Conservation (phyloP, 92 coral and sea anemone genomes). For the Hydrozoanthus gracilis region DNA sequence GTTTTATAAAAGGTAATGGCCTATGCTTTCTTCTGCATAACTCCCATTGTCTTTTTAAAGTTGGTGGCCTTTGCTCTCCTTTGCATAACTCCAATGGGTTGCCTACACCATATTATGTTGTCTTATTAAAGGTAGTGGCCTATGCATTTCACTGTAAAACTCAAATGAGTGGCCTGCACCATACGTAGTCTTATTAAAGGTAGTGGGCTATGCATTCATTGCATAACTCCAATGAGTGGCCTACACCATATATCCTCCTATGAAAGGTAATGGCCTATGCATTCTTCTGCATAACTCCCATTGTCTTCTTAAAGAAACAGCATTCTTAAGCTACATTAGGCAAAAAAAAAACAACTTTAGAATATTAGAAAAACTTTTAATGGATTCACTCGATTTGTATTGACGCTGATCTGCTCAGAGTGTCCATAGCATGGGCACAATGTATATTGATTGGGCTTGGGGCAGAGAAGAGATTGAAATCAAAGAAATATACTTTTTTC, state of each 20-base stretch:
- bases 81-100: too few relatives aligned
- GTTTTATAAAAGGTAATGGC: background rate
- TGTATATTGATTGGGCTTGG: background rate
- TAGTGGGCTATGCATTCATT: background rate
- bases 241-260: background rate
- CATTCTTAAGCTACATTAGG: too few relatives aligned
- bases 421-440: too few relatives aligned
- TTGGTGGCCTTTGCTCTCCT: too few relatives aligned
- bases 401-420: too few relatives aligned
- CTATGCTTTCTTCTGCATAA: background rate
- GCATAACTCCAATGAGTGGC: background rate
- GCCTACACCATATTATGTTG: too few relatives aligned
- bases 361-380: too few relatives aligned
- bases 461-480: background rate
- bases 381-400: too few relatives aligned
- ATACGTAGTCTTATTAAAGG: background rate
- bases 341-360: too few relatives aligned
- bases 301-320: background rate
- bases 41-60: background rate
- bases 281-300: background rate
- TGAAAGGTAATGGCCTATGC: background rate
- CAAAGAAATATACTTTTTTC: background rate
- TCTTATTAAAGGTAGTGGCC: too few relatives aligned
- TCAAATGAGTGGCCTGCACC: background rate
- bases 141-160: background rate